These are phyloP conservation scores for Papilio glaucus DNA, from an alignment of 1,140 invertebrate genomes.

Conservation along the genomic window DNA sequence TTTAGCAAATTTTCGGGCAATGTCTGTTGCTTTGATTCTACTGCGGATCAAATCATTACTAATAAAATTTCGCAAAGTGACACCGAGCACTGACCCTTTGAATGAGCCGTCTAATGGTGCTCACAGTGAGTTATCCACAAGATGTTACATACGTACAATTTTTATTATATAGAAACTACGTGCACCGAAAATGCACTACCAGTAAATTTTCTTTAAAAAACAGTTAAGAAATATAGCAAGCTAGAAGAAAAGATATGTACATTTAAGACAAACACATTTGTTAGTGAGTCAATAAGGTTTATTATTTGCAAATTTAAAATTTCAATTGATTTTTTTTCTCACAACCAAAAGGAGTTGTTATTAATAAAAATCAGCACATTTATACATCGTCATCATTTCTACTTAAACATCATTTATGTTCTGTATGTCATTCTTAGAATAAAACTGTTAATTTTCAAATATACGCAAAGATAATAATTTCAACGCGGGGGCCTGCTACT, in stretches of 20 bases:
- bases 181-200: no score
- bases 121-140: no score
- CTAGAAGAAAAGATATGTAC: neutral
- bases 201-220: no score
- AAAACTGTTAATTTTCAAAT: conserved; percentile 10
- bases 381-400: neutral
- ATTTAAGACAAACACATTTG: neutral
- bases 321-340: neutral
- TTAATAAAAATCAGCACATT: neutral
- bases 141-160: no score
- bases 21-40: no score
- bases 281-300: neutral
- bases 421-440: neutral
- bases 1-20: no score
- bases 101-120: no score
- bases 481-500: conserved; percentile 2
- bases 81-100: no score
- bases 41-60: no score
- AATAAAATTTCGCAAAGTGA: no score
- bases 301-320: conserved; percentile 4
- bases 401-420: neutral
- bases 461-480: neutral
- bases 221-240: no score
- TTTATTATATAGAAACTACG: no score
- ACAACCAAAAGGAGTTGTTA: neutral